Base-by-base conservation (phyloP, 2,797 vertebrate genomes). In the Fistularia commersonii region DNA sequence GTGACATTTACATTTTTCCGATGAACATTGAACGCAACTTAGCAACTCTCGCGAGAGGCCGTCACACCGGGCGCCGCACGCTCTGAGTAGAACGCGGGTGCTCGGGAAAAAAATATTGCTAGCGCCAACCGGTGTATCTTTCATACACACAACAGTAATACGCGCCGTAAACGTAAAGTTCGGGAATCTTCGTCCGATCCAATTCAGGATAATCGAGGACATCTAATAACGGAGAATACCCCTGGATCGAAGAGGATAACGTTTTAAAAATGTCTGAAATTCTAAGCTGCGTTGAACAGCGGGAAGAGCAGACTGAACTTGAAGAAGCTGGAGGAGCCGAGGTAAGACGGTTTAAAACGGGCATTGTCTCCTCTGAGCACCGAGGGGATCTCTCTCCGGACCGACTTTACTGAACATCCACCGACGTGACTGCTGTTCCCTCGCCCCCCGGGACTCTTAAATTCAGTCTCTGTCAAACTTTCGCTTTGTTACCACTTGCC, bases 221-320 rank as follows among this genome's bases (percentile, higher is more conserved):
- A 52, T 8, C 8, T 2, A 11, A 11, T 15, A 41, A 64, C 48
- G 9, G 47, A 53, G 23, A 1, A 11, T 32, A 54, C 3, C 23
- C 49, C 45, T 11, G 35, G 48, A 35, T 13, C 3, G 14, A 57
- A 39, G 38, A 15, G 54, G 58, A 15, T 68, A 69, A 53, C 54
- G 8, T 41, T 11, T 14, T 5, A 42, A 79, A 58, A 74, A 92
- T 92, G 91, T 91, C 89, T 36, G 86, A 90, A 66, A 82, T 61
- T 53, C 77, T 64, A 61, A 85, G 52, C 81, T 79, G 79, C 83
- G 77, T 61, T 64, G 88, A 88, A 45, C 87, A 77, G 83, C 87
- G 84, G 86, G 86, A 88, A 84, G 89, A 89, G 62, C 76, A 56
- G 66, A 51, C 69, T 47, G 86, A 88, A 87, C 45, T 83, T 69